Evolutionary conservation across 2,113 vertebrate species (phyloP).

Genomic region (Pterocles orientalis): DNA sequence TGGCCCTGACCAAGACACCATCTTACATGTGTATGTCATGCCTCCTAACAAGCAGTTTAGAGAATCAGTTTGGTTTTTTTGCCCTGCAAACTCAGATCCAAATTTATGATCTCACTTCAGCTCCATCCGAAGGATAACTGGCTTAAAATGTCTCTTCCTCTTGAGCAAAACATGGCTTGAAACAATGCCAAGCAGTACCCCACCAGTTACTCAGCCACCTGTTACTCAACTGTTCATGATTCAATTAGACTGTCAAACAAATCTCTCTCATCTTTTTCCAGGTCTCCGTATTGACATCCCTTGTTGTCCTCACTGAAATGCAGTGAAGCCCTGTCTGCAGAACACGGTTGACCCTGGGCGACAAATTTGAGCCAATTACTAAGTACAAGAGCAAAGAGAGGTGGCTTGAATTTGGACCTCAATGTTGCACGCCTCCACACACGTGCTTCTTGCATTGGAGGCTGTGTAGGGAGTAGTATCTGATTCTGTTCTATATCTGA

Average conservation of each 20-base stretch:
- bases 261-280: not conserved
- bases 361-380: not conserved
- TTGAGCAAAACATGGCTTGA: not conserved
- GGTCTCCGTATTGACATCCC: not conserved
- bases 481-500: not conserved
- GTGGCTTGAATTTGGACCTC: not conserved
- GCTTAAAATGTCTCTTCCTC: not conserved
- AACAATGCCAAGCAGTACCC: not conserved
- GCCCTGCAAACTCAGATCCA: not conserved
- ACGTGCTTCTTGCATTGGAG: not conserved
- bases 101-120: not conserved
- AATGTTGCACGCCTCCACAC: not conserved
- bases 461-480: not conserved
- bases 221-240: not conserved
- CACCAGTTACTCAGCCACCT: not conserved
- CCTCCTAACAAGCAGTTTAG: not conserved
- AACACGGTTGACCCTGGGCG: not conserved
- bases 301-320: not conserved
- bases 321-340: not conserved
- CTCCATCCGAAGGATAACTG: not conserved
- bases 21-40: not conserved
- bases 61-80: not conserved
- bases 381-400: not conserved
- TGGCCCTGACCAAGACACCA: too few relatives aligned
- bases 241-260: not conserved